A percentile compares a stretch with the other conserved stretches of the same genome.
phyloP scores from a whole-genome alignment of 2,797 vertebrate species.

The Acrocephalus scirpaceus region DNA sequence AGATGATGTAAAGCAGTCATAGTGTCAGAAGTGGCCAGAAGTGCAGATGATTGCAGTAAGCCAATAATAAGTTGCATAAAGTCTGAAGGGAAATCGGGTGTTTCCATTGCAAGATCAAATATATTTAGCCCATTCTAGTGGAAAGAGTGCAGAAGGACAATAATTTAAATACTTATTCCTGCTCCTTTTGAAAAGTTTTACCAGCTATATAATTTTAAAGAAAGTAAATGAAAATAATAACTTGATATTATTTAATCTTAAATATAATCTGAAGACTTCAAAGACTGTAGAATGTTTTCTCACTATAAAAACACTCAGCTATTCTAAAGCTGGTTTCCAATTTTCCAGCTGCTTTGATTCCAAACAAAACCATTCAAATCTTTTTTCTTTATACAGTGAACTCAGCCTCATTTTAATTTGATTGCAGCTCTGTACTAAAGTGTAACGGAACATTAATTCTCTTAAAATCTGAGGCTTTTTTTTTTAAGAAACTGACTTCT shows the following conservation, averaged over 20 bases:
- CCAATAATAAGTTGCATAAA: neutral
- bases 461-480: neutral
- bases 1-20: neutral
- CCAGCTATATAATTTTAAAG: neutral
- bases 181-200: neutral
- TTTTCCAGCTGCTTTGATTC: slow-evolving; percentile 15
- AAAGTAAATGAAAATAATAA: neutral
- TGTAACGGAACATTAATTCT: neutral
- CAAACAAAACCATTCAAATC: neutral
- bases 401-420: slow-evolving; percentile 16
- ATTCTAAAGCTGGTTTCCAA: neutral
- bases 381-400: neutral
- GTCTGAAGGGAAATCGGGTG: neutral
- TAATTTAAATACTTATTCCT: neutral
- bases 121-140: neutral
- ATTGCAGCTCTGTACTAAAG: neutral
- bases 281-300: neutral
- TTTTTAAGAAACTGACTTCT: neutral
- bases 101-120: neutral
- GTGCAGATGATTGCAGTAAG: neutral
- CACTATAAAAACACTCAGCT: neutral
- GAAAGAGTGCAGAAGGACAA: neutral
- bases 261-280: neutral
- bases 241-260: neutral
- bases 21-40: neutral